Evolutionary conservation across 2,113 vertebrate species (phyloP).

Genomic region (Zosterops hypoxanthus): DNA sequence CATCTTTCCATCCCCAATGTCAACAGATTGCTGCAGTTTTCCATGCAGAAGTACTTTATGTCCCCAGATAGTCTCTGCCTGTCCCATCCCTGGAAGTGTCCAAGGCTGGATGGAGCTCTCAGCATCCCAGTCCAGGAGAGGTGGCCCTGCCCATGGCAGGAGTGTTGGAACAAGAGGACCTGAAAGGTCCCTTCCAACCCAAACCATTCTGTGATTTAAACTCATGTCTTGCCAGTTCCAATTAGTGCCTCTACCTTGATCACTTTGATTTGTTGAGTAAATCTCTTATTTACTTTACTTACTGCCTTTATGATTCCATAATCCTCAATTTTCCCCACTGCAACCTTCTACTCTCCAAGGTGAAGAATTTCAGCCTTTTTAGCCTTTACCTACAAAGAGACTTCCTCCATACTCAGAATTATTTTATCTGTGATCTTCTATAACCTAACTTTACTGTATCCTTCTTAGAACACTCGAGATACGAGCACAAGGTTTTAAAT

Average conservation of each 20-base stretch:
- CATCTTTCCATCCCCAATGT: fast-evolving
- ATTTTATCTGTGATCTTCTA: background rate
- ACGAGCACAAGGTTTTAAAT: fast-evolving
- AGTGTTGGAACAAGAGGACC: no score
- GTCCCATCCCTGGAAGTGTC: fast-evolving
- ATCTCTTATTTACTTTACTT: background rate
- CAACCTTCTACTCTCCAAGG: background rate
- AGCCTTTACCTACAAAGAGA: background rate
- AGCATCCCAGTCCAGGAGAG: fast-evolving
- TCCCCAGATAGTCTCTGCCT: background rate
- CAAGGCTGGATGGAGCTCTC: background rate
- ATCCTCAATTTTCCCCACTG: background rate
- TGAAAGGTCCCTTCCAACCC: background rate
- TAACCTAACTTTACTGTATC: background rate
- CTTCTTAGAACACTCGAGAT: background rate
- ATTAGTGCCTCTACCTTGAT: background rate
- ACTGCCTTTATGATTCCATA: background rate
- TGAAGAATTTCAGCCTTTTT: background rate
- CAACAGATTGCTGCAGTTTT: background rate
- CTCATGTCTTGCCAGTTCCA: background rate
- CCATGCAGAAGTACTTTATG: fast-evolving
- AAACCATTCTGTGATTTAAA: background rate
- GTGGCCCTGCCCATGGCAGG: no score
- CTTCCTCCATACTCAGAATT: background rate
- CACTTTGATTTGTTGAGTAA: background rate